phyloP scores from a whole-genome alignment of 2,797 vertebrate genomes.

The Sitta carolinensis region DNA sequence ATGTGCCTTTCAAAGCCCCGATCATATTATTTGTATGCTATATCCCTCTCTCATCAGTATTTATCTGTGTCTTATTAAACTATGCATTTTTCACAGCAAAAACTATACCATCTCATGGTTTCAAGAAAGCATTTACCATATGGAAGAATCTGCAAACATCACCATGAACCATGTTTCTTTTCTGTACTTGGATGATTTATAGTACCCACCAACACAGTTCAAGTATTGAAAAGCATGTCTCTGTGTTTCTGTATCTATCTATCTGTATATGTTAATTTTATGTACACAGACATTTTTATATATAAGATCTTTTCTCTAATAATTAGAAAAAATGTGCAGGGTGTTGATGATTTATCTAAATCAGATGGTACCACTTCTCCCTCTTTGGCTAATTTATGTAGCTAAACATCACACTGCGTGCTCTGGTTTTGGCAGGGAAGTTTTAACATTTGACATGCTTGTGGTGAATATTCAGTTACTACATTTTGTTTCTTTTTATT shows the following conservation, averaged over 20 bases:
- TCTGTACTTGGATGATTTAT: constrained; percentile 10
- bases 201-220: constrained; percentile 1
- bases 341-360: background rate
- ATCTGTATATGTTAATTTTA: background rate
- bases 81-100: background rate
- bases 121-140: constrained; percentile 1
- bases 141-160: constrained; percentile 1
- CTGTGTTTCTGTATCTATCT: background rate
- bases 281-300: background rate
- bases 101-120: background rate
- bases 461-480: background rate
- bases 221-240: background rate
- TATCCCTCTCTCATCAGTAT: background rate
- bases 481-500: background rate
- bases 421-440: background rate
- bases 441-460: background rate
- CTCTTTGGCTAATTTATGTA: background rate
- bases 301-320: background rate
- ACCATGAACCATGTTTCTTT: background rate
- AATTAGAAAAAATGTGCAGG: background rate
- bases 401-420: background rate
- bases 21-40: background rate
- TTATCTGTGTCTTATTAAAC: constrained; percentile 22
- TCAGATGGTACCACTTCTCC: background rate
- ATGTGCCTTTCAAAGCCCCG: background rate